Evolutionary conservation across 2,888 invertebrate species (phyloP), one percentile per base, ranked within the genome.

Genomic region (Epirrhoe tristata): DNA sequence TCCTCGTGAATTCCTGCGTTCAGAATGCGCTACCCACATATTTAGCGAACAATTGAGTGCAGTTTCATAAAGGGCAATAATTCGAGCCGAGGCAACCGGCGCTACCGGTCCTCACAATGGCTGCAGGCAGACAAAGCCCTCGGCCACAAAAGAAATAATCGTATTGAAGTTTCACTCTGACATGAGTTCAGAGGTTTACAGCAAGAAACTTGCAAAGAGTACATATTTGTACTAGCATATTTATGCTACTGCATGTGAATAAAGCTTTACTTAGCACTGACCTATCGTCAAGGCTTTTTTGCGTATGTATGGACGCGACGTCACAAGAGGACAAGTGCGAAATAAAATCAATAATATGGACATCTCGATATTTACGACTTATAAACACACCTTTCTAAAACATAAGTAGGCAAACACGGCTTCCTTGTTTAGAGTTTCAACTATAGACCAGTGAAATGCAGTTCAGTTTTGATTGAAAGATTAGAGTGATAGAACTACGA

Each of bases 101-200:
- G 88, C 88, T 90, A 89, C 89, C 88, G 86, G 89, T 88, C 86
- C 73, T 68, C 77, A 85, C 84, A 86, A 83, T 83, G 74, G 80
- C 72, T 74, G 76, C 77, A 67, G 69, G 75, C 79, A 81, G 81
- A 88, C 86, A 87, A 87, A 83, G 83, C 76, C 68, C 70, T 74
- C 73, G 70, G 31, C 67, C 63, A 67, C 67, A 67, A 63, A 67
- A 60, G 60, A 67, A 63, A 55, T 53, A 60, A 46, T 48, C 48
- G 34, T 24, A 46, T n/a, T 24, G 17, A 54, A 63, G 58, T 63
- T 63, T 63, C 58, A 63, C 63, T 63, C 53, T n/a, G 39, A 52
- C 31, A 53, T 10, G 39, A 39, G 58, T 48, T 46, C 32, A 50
- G 32, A 16, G 12, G 39, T 12, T 12, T 12, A 32, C 17, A 24